These are phyloP conservation scores for Dreissena rostriformis DNA, from an alignment of 1,140 invertebrate species.

Conservation along the genomic window DNA sequence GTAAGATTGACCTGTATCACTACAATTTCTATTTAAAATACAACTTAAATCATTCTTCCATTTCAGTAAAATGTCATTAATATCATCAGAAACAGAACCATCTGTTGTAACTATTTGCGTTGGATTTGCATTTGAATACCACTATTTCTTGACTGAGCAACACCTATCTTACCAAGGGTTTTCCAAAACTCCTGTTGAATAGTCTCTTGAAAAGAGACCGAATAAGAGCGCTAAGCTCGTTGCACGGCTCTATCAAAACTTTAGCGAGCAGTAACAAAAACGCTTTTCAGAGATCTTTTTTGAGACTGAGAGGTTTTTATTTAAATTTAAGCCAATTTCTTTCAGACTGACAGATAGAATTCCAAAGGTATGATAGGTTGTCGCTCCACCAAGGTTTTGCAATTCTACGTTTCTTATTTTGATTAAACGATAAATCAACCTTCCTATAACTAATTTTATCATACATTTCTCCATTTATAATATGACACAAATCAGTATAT, in stretches of 20 bases:
- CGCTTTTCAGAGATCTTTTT: neutral
- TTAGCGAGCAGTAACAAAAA: conserved; percentile 1
- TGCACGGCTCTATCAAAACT: conserved; percentile 13
- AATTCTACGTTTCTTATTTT: neutral
- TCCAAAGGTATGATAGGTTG: neutral
- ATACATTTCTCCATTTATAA: conserved; percentile 12
- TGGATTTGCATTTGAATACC: no score
- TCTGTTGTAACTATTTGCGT: neutral
- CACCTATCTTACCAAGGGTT: neutral
- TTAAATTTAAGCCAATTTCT: neutral
- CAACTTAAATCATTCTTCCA: conserved; percentile 26
- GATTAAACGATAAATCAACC: neutral
- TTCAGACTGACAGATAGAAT: neutral
- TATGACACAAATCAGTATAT: neutral
- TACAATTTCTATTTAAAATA: neutral
- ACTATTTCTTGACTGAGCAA: neutral
- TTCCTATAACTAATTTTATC: neutral
- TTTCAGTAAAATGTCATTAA: neutral
- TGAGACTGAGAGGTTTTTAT: no score
- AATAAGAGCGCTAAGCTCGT: neutral
- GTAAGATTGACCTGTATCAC: no score
- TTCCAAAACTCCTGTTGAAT: no score
- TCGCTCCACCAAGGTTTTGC: conserved; percentile 24
- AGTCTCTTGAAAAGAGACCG: no score
- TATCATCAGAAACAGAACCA: neutral